These are phyloP conservation scores for Orthosia cruda DNA, from an alignment of 2,888 invertebrate genomes.

Conservation along the genomic window DNA sequence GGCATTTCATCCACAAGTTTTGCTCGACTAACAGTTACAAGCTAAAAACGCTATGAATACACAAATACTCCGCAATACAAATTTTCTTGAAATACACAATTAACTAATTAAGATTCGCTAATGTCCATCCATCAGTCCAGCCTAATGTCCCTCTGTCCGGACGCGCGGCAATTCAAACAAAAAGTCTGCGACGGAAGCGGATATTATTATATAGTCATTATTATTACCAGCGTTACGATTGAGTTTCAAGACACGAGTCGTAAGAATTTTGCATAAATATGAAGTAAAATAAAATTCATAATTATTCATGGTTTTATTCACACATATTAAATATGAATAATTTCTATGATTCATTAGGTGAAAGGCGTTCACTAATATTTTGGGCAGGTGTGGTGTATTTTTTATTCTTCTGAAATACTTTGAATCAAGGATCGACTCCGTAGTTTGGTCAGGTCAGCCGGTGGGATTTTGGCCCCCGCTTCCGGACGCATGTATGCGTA, in stretches of 20 bases:
- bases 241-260: conserved; percentile 25
- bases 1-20: neutral
- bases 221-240: conserved; percentile 15
- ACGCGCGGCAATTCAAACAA: conserved; percentile 43
- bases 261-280: conserved; percentile 29
- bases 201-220: conserved; percentile 37
- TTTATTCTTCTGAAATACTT: too few species aligned
- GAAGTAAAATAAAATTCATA: neutral
- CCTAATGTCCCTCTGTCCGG: conserved; percentile 46
- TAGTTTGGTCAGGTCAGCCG: too few species aligned
- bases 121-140: conserved; percentile 6
- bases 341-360: conserved; percentile 4
- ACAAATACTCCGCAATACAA: neutral
- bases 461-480: too few species aligned
- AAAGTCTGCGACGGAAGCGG: conserved; percentile 37
- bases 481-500: too few species aligned
- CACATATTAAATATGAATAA: conserved; percentile 18
- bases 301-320: conserved; percentile 33
- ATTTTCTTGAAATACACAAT: conserved; percentile 24
- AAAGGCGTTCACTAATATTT: conserved; percentile 4
- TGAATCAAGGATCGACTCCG: too few species aligned
- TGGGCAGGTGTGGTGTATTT: neutral
- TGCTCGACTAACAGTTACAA: neutral
- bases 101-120: conserved; percentile 51
- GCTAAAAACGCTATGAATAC: neutral